These are phyloP conservation scores for Eupithecia exiguata DNA, from an alignment of 2,888 invertebrate species.

Conservation along the genomic window DNA sequence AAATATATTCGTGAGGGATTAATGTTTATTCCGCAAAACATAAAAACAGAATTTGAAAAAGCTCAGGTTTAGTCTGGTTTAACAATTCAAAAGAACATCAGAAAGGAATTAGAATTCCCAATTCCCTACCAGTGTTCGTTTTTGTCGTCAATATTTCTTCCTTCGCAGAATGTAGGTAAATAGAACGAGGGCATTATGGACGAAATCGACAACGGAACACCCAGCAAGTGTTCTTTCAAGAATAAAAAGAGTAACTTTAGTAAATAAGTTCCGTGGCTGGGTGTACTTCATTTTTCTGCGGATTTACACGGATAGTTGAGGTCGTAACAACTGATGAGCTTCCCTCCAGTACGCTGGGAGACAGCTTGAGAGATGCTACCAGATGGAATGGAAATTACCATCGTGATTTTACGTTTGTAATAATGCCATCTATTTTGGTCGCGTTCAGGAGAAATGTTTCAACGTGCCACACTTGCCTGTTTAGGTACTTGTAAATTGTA, in stretches of 20 bases:
- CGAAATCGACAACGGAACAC: conserved; percentile 29
- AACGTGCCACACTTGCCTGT: not conserved
- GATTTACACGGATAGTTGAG: conserved; percentile 49
- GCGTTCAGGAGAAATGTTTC: not conserved
- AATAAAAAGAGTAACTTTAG: conserved; percentile 44
- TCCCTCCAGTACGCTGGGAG: conserved; percentile 46
- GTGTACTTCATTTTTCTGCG: conserved; percentile 51
- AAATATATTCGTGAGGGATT: too few relatives aligned
- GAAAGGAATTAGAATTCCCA: not conserved
- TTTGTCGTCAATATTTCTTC: not conserved
- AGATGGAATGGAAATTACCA: conserved; percentile 46
- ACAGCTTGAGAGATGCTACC: conserved; percentile 45
- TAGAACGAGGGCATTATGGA: conserved; percentile 19
- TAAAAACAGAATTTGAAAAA: not conserved
- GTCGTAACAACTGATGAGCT: conserved; percentile 58
- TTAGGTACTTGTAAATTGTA: not conserved
- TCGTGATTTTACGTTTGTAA: not conserved
- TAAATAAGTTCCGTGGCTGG: conserved; percentile 38
- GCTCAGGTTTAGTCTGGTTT: not conserved
- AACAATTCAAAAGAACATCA: not conserved
- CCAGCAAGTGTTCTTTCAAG: conserved; percentile 40
- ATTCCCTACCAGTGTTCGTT: not conserved
- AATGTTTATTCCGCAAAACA: too few relatives aligned
- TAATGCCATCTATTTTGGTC: not conserved
- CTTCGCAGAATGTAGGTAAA: not conserved